These are phyloP conservation scores for Ptychadena robeensis DNA, from an alignment of 2,797 vertebrate species.

Conservation along the genomic window DNA sequence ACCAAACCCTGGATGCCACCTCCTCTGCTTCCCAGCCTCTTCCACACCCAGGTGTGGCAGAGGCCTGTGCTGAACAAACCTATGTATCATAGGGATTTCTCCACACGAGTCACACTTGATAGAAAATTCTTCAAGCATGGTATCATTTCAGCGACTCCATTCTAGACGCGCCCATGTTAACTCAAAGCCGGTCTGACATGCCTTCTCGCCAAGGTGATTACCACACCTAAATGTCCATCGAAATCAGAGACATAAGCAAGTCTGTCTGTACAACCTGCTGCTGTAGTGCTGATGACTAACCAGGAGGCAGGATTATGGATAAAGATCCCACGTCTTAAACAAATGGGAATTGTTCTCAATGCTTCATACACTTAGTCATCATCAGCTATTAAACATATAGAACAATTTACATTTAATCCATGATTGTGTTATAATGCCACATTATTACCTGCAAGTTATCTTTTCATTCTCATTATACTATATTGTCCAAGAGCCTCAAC, in stretches of 20 bases:
- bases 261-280: not conserved
- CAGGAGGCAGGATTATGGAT: not conserved
- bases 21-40: not conserved
- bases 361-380: not conserved
- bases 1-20: not conserved
- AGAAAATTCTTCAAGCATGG: constrained; percentile 27
- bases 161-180: constrained; percentile 39
- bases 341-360: not conserved
- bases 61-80: constrained; percentile 12
- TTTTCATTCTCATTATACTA: not conserved
- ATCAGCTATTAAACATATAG: not conserved
- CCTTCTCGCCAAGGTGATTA: not conserved
- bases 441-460: not conserved
- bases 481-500: too few species aligned
- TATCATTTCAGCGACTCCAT: constrained; percentile 20
- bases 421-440: not conserved
- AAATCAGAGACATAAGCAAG: constrained; percentile 4
- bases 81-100: constrained; percentile 16
- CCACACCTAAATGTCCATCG: constrained; percentile 44
- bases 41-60: constrained; percentile 38
- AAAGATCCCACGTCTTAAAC: not conserved
- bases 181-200: constrained; percentile 44
- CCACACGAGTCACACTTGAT: not conserved
- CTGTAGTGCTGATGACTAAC: not conserved
- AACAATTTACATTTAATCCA: not conserved